Base-by-base conservation (phyloP, 2,797 vertebrate genomes). In the Mus minutoides region DNA sequence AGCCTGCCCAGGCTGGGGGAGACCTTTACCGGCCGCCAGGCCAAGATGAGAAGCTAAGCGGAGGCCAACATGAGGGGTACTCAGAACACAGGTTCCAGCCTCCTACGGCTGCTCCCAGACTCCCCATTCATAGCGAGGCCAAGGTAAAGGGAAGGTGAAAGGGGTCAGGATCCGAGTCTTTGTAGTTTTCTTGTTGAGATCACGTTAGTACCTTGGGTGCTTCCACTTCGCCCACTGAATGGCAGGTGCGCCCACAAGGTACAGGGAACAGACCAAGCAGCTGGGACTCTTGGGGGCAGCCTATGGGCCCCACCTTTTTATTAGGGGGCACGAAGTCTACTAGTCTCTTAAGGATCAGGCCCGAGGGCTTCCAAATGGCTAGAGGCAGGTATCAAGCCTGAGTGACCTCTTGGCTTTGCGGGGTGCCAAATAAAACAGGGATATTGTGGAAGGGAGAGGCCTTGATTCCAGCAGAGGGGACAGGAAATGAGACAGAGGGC, bases 211-310 rank as follows among this genome's bases (percentile, higher is more conserved):
- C 29, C 87, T 34, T 11, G 34, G 40, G 37, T 40, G 69, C 60
- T 60, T 69, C n/a, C 17, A 60, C 52, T 46, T 40, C 6, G 9
- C 26, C 46, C 69, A 31, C 1, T 11, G 69, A 60, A 46, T 54
- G n/a, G 52, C 52, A 12, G 24, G 21, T 2, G 4, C 3, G 0
- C 17, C 69, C n/a, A 7, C 62, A 13, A 8, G 4, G 4, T 64
- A 0, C 43, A 64, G 88, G 54, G 16, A 43, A 26, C 19, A 34
- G 24, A 69, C 19, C 3, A 71, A 40, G 9, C 1, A 62, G 58
- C 37, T 75, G 21, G 67, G 12, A 0, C 76, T 31, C 52, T 13
- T 11, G 13, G 43, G 43, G 31, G 16, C 52, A 73, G 37, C 26
- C 37, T 3, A 21, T 26, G 24, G 4, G 14, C 19, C 12, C 34